These are phyloP conservation scores for Ommatoiulus sabulosus DNA, from an alignment of 2,888 invertebrate species.

Conservation along the genomic window DNA sequence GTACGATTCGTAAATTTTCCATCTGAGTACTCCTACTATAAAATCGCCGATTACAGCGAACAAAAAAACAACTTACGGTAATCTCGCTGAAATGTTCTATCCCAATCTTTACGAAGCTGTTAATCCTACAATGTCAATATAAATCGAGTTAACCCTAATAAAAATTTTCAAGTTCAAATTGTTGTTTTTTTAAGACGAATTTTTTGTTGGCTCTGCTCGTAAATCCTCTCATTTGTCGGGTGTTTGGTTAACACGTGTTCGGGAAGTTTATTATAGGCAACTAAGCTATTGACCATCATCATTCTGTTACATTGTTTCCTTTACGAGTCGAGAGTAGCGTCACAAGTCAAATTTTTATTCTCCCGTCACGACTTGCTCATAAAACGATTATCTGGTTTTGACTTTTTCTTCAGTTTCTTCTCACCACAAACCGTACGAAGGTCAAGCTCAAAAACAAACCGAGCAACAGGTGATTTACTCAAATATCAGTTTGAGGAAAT, in stretches of 20 bases:
- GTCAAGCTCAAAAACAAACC: background rate
- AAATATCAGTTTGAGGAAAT: no score
- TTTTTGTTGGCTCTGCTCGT: background rate
- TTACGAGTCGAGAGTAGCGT: background rate
- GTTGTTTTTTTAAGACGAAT: no score
- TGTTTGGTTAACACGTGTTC: conserved; percentile 1
- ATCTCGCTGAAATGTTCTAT: no score
- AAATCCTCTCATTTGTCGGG: background rate
- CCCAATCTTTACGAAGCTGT: no score
- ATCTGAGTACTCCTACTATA: no score
- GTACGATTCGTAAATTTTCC: no score
- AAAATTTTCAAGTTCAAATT: no score
- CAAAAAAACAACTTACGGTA: no score
- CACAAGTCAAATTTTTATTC: conserved; percentile 10
- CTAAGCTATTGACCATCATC: background rate
- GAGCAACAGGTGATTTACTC: no score
- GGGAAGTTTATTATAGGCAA: conserved; percentile 5
- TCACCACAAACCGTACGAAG: background rate
- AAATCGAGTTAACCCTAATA: no score
- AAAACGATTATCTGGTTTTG: conserved; percentile 9
- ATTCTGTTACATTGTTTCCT: background rate
- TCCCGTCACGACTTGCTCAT: conserved; percentile 9
- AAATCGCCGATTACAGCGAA: no score
- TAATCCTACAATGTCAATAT: no score
- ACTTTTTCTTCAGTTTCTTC: background rate